These are phyloP conservation scores for Gnathochromis pfefferi DNA, from an alignment of 2,113 vertebrate genomes.

Conservation along the genomic window DNA sequence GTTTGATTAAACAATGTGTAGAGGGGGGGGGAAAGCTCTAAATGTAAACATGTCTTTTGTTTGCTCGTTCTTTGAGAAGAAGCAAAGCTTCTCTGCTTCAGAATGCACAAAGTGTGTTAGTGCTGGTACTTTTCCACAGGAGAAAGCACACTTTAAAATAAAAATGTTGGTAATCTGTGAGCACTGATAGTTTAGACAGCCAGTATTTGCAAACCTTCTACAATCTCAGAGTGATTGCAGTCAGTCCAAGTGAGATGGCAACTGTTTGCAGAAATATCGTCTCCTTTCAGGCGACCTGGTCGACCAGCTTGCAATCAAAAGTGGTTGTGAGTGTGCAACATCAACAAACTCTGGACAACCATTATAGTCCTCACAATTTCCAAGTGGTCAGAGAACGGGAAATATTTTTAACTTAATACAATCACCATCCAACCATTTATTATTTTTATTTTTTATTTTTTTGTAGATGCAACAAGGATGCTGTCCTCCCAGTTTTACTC, in stretches of 20 bases:
- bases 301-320: not conserved
- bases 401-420: not conserved
- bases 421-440: not conserved
- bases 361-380: not conserved
- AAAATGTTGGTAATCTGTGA: not conserved
- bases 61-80: not conserved
- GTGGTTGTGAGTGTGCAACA: not conserved
- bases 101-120: not conserved
- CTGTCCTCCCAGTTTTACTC: not conserved
- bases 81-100: not conserved
- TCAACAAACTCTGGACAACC: not conserved
- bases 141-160: not conserved
- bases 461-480: not conserved
- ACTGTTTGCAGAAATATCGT: not conserved
- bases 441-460: not conserved
- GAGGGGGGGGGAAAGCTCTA: rapidly evolving
- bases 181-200: not conserved
- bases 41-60: not conserved
- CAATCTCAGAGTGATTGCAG: not conserved
- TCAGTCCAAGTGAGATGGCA: not conserved
- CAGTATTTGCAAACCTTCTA: not conserved
- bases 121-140: not conserved
- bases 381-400: not conserved
- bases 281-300: not conserved
- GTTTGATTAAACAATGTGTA: not conserved